Base-by-base conservation (phyloP, 2,797 vertebrate species). In the Coregonus ussuriensis region DNA sequence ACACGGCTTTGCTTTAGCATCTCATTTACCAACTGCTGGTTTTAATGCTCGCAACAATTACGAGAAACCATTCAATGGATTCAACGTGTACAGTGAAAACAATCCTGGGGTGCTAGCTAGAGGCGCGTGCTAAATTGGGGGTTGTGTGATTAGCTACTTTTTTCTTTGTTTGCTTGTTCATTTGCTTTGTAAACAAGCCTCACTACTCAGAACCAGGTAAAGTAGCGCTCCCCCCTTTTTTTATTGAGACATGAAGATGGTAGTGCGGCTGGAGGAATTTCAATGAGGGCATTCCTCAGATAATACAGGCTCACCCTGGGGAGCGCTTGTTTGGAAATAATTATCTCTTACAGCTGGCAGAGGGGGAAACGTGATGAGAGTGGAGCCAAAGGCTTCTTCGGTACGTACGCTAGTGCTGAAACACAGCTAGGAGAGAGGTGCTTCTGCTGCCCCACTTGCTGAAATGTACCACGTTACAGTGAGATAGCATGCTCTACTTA, bases 321-420 rank as follows among this genome's bases (percentile, higher is more conserved):
- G 91, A 93, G 79, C 72, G 78, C 88, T 90, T 92, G 91, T 92
- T 93, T 93, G 87, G 88, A 93, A 89, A 91, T 92, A 92, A 93
- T 93, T 89, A 92, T 91, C 86, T 89, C 86, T 84, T 90, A 85
- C 90, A 92, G 91, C 89, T 90, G 88, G 86, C 78, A 75, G 81
- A 86, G 76, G 71, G 80, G 21, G 25, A 52, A 25, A 25, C n/a
- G 41, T 25, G 70, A 25, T 21, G 37, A 47, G 41, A 71, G 18
- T 18, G 35, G 18, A 51, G 29, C 69, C 37, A 52, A 52, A 53
- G n/a, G 69, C 37, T 68, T 37, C 29, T 68, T 9, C 31, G 15
- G 31, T 18, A 37, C 66, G 9, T 47, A 13, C 41, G 41, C 41
- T 47, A 2, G 41, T 0, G 41, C 41, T 13, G 21, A 47, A 14